Percentiles rank a stretch among this genome's conserved stretches.
Conservation (phyloP, 2,113 vertebrate genomes). For the Halichoeres trimaculatus region DNA sequence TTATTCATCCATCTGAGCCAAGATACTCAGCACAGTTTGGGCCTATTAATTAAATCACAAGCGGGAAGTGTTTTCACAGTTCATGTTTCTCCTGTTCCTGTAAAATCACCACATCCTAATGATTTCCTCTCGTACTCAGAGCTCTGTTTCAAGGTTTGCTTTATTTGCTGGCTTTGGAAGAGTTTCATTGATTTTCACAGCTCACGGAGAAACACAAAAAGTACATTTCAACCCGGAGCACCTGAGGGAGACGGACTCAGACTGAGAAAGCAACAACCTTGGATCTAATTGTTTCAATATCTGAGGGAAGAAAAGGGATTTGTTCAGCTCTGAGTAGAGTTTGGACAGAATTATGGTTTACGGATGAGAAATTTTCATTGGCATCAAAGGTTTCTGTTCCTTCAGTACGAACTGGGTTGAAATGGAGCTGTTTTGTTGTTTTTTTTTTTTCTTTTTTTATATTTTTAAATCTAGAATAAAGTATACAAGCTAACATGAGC, state of each 20-base stretch:
- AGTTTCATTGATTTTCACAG: background rate
- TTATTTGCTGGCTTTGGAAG: background rate
- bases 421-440: too few species aligned
- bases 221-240: background rate
- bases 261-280: background rate
- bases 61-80: background rate
- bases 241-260: background rate
- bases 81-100: background rate
- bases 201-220: background rate
- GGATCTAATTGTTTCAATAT: background rate
- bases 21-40: background rate
- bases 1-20: background rate
- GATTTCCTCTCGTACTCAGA: background rate
- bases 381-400: too few species aligned
- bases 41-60: constrained; percentile 4
- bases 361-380: too few species aligned
- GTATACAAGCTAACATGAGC: too few species aligned
- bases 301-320: background rate
- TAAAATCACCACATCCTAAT: background rate
- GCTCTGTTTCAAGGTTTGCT: background rate
- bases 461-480: too few species aligned
- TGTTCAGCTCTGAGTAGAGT: background rate
- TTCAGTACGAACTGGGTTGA: too few species aligned
- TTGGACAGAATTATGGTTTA: too few species aligned
- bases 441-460: too few species aligned